Conservation (phyloP, 1,140 invertebrate species). For the Anthonomus grandis region DNA sequence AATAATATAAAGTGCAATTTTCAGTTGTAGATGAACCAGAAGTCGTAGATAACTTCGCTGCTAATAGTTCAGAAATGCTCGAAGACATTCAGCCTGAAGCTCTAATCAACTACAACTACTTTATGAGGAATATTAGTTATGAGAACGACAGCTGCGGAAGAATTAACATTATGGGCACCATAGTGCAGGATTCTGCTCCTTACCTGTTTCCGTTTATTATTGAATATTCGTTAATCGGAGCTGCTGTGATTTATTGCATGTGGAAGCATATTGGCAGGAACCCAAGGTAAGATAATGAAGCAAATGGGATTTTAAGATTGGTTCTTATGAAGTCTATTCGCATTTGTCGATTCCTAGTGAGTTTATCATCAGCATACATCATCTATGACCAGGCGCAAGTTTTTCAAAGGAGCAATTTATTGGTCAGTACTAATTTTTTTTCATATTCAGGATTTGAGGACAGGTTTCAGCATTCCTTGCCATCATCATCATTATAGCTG, state of each 20-base stretch:
- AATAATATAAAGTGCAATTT: too few species aligned
- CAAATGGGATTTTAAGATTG: too few species aligned
- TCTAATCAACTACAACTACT: conserved; percentile 34
- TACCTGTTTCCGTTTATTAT: conserved; percentile 96
- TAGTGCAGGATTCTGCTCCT: conserved; percentile 85
- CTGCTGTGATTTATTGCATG: conserved; percentile 96
- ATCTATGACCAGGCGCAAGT: too few species aligned
- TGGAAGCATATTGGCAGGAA: conserved; percentile 92
- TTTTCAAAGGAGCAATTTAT: too few species aligned
- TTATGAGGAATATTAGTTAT: conserved; percentile 24
- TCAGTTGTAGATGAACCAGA: conserved; percentile 37
- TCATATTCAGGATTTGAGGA: too few species aligned
- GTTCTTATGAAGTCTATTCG: too few species aligned
- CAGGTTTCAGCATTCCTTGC: too few species aligned
- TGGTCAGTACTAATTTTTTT: too few species aligned
- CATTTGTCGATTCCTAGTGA: too few species aligned
- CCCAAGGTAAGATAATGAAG: conserved; percentile 62
- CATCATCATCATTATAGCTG: too few species aligned
- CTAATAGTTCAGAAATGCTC: conserved; percentile 42
- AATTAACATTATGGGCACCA: conserved; percentile 88
- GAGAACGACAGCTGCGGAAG: conserved; percentile 64
- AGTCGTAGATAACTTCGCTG: conserved; percentile 19
- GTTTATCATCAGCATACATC: too few species aligned
- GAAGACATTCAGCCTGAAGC: conserved; percentile 43
- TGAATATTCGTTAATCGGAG: conserved; percentile 94